Base-by-base conservation (phyloP, 2,888 invertebrate genomes). In the Oscheius sp. region DNA sequence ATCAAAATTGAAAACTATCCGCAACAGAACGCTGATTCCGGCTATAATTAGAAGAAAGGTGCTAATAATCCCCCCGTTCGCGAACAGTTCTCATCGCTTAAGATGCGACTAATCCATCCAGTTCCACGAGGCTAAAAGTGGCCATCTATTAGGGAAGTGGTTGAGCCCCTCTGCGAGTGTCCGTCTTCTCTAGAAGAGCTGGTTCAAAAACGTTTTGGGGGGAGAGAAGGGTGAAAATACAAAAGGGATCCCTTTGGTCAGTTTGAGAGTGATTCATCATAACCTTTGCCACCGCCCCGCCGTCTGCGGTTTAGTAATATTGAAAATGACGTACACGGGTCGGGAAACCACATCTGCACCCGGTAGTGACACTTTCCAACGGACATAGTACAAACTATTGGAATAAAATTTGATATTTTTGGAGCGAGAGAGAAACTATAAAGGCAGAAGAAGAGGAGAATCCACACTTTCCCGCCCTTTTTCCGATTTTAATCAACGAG, bases 121-220 rank as follows among this genome's bases (percentile, higher is more conserved):
- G 49, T 49, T 49, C 18, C 16, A 3, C 5, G 35, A n/a, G 49
- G 18, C 49, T 49, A 49, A 49, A 49, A 49, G 49, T 49, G 49
- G 49, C 49, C 49, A 43, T 7, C 45, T 43, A 43, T 43, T 43
- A 49, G 35, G 49, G 49, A 49, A 49, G 49, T 49, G n/a, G 49
- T 7, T 49, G 49, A 49, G 49, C 49, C 49, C 35, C 35, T 49
- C 13, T 49, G 6, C 49, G 49, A 49, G 49, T 18, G 49, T 18
- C 18, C 18, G 13, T 49, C 16, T 18, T n/a, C 6, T 49, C 49
- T 5, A 13, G 13, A 18, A 13, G 18, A 9, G 35, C 35, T 35
- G 35, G 35, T 35, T 35, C 35, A 35, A 35, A 35, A 35, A 35
- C 9, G 35, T 35, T 35, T 35, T 35, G 5, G 35, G 49, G 49